phyloP scores from a whole-genome alignment of 2,797 vertebrate genomes.

The Phyllotis vaccarum region DNA sequence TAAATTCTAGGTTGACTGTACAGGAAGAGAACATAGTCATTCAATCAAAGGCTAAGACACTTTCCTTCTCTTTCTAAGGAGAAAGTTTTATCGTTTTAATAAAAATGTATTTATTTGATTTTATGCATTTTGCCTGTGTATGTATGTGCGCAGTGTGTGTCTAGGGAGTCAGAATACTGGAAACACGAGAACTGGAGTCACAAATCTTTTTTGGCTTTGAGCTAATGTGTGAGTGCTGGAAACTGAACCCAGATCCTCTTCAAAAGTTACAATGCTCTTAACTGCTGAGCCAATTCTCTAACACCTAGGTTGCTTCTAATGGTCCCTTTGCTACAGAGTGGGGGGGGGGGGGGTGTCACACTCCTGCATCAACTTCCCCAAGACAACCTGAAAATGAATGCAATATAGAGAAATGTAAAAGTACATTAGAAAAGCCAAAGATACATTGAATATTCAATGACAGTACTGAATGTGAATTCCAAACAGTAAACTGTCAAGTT shows the following conservation, averaged over 20 bases:
- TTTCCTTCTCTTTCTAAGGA: neutral
- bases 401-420: neutral
- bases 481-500: slow-evolving; percentile 8
- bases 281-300: no score
- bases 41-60: neutral
- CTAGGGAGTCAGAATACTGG: no score
- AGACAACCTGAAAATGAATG: slow-evolving; percentile 54
- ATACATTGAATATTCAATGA: neutral
- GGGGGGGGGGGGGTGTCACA: neutral
- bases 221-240: no score
- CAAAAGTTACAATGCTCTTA: no score
- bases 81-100: neutral
- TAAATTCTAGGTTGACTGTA: neutral
- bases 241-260: no score
- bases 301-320: slow-evolving; percentile 1
- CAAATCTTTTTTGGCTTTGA: no score
- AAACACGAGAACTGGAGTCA: no score
- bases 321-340: neutral
- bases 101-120: neutral
- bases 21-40: neutral
- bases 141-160: no score
- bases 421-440: neutral
- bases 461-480: neutral
- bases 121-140: no score
- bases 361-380: neutral